Percentiles rank a stretch among this genome's conserved stretches.
Evolutionary conservation across 2,797 vertebrate genomes (phyloP).

Genomic region (Melanogrammus aeglefinus): DNA sequence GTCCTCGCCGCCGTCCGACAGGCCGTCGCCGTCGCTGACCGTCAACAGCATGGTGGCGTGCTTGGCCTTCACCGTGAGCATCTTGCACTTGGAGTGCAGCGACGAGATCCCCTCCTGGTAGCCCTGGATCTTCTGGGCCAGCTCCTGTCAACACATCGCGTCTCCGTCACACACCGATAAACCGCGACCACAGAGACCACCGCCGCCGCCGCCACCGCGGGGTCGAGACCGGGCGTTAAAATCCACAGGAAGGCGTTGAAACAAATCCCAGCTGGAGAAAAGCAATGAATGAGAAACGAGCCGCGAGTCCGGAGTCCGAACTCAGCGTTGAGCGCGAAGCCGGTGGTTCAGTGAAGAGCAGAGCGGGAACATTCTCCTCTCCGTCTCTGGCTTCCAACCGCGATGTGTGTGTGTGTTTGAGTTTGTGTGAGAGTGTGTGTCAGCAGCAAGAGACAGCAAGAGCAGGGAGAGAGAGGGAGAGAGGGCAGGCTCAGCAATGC

Average conservation of each 20-base stretch:
- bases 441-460: background rate
- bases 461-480: background rate
- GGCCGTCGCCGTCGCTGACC: conserved; percentile 90
- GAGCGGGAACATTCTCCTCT: conserved; percentile 58
- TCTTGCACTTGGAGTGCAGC: conserved; percentile 96
- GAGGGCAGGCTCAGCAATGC: background rate
- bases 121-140: conserved; percentile 94
- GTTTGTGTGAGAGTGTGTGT: background rate
- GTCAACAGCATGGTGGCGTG: conserved; percentile 96
- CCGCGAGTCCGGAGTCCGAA: conserved; percentile 18
- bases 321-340: conserved; percentile 50
- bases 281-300: conserved; percentile 10
- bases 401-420: conserved; percentile 2
- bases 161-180: no score
- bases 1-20: conserved; percentile 85
- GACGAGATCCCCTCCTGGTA: conserved; percentile 97
- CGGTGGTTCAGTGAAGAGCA: conserved; percentile 44
- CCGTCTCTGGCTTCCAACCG: conserved; percentile 44
- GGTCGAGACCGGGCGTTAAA: background rate
- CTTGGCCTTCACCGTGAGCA: conserved; percentile 95
- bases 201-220: no score
- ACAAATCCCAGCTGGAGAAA: conserved; percentile 19
- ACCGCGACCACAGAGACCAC: no score
- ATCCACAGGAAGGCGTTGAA: conserved; percentile 32
- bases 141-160: conserved; percentile 82